Conservation (phyloP, 53 echinoderm and acorn worm species). For the Actinopyga echinites region DNA sequence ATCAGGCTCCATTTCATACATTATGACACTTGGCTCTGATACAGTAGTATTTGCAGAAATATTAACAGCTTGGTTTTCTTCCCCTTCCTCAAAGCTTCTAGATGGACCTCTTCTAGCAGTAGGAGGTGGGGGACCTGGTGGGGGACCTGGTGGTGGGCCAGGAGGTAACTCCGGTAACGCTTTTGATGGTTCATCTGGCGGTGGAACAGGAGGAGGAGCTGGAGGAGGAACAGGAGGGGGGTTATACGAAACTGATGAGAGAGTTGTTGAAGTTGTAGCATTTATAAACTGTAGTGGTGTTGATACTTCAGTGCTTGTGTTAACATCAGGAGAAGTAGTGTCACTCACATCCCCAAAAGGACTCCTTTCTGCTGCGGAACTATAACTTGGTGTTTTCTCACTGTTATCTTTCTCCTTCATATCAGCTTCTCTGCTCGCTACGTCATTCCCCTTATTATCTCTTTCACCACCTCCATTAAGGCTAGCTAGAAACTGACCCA, state of each 20-base stretch:
- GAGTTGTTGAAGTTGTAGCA: no score
- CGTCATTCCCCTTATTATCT: background rate
- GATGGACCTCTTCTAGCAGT: slow-evolving; percentile 56
- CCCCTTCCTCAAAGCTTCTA: background rate
- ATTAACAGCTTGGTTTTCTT: background rate
- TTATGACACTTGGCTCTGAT: slow-evolving; percentile 4
- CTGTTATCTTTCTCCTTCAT: no score
- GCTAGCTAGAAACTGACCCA: slow-evolving; percentile 22
- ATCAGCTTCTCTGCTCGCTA: no score
- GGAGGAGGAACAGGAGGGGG: background rate
- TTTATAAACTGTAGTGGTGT: no score
- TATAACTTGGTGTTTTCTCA: no score
- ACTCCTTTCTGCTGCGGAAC: no score
- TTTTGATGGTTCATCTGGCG: slow-evolving; percentile 4
- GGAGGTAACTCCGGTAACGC: slow-evolving; percentile 4
- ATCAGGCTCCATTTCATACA: slow-evolving; percentile 19
- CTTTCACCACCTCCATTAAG: background rate
- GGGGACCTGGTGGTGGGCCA: slow-evolving; percentile 53
- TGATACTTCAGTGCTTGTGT: no score
- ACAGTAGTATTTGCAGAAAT: background rate
- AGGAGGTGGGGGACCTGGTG: slow-evolving; percentile 81
- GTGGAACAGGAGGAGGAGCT: background rate
- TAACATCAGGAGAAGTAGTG: no score
- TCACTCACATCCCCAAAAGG: no score
- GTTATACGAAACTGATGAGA: no score